phyloP scores from a whole-genome alignment of 2,113 vertebrate species.

The Bujurquina vittata region DNA sequence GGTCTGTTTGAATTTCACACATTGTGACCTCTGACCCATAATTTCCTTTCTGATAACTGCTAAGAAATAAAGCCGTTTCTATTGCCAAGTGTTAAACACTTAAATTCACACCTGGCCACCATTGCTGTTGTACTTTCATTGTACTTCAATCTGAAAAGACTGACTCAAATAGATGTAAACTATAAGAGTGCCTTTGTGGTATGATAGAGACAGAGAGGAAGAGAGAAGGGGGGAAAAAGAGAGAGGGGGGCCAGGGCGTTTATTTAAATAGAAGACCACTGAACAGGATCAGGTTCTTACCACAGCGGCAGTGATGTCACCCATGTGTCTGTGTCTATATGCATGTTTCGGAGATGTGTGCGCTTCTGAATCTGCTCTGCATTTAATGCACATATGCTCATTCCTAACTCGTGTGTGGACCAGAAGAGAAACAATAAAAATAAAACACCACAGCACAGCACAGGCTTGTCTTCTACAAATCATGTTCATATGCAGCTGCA shows the following conservation, averaged over 20 bases:
- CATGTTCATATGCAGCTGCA: neutral
- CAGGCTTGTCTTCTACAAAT: constrained; percentile 8
- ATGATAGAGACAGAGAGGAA: neutral
- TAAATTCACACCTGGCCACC: neutral
- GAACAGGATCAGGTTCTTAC: constrained; percentile 60
- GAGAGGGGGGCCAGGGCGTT: constrained; percentile 38
- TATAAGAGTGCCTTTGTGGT: constrained; percentile 6
- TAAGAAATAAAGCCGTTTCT: neutral
- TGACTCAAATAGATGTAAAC: constrained; percentile 48
- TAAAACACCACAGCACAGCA: neutral
- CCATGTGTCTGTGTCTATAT: constrained; percentile 31
- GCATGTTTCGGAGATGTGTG: constrained; percentile 10
- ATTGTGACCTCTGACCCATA: neutral
- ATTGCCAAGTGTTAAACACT: constrained; percentile 13
- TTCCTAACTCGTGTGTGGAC: neutral
- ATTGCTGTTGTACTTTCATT: constrained; percentile 8
- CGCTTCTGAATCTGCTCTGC: neutral
- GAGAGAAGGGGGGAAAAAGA: neutral
- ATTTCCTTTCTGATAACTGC: neutral
- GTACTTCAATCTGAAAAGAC: constrained; percentile 1
- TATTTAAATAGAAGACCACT: constrained; percentile 61
- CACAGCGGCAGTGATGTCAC: constrained; percentile 68
- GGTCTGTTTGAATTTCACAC: neutral
- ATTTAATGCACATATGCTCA: neutral
- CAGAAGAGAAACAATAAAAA: neutral